Evolutionary conservation across 2,113 vertebrate species (phyloP).

Genomic region (Oryzias melastigma): DNA sequence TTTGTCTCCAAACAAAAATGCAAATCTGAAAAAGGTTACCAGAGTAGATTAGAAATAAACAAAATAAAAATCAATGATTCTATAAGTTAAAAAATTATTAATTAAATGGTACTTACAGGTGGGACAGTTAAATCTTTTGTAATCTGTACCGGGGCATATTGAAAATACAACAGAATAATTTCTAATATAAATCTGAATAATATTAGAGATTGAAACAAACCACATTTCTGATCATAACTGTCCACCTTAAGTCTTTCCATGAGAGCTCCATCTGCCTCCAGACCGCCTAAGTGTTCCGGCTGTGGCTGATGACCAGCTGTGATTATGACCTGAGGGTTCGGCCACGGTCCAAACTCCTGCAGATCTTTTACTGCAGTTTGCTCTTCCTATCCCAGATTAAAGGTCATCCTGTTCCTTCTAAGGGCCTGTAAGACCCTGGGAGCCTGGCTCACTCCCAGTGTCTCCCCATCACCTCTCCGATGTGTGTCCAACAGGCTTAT

Average conservation of each 20-base stretch:
- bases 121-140: too few relatives aligned
- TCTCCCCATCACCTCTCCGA: slow-evolving; percentile 58
- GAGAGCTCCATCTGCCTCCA: slow-evolving; percentile 60
- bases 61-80: too few relatives aligned
- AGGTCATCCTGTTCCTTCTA: slow-evolving; percentile 72
- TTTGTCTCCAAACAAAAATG: too few relatives aligned
- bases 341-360: slow-evolving; percentile 47
- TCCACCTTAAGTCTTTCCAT: slow-evolving; percentile 60
- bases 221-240: slow-evolving; percentile 45
- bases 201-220: too few relatives aligned
- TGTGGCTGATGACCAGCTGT: slow-evolving; percentile 43
- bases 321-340: slow-evolving; percentile 52
- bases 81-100: too few relatives aligned
- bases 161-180: too few relatives aligned
- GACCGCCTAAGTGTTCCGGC: slow-evolving; percentile 19
- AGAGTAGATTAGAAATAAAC: too few relatives aligned
- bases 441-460: slow-evolving; percentile 57
- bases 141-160: too few relatives aligned
- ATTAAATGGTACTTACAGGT: too few relatives aligned
- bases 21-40: too few relatives aligned
- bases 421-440: slow-evolving; percentile 73
- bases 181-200: too few relatives aligned
- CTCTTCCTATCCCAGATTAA: slow-evolving; percentile 78
- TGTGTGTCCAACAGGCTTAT: slow-evolving; percentile 85
- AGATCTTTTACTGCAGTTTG: slow-evolving; percentile 65